A percentile compares a stretch with the other conserved stretches of the same genome.
Evolutionary conservation across 2,797 vertebrate species (phyloP).

Genomic region (Ispidina picta): DNA sequence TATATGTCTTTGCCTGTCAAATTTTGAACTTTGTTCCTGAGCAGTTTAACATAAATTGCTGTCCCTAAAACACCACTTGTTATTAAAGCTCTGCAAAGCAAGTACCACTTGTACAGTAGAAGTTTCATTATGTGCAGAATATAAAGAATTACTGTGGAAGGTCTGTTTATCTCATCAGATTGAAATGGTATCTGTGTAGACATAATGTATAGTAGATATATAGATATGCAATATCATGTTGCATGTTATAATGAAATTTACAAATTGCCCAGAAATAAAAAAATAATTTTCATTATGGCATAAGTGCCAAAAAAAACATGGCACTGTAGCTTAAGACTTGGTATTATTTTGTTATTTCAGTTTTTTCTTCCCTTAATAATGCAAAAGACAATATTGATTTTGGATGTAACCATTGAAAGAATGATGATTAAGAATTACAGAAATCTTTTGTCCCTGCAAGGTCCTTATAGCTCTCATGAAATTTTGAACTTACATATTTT

Average conservation of each 20-base stretch:
- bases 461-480: constrained; percentile 68
- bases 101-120: neutral
- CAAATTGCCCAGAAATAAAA: constrained; percentile 52
- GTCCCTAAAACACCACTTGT: neutral
- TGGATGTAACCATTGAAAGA: constrained; percentile 69
- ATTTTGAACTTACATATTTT: constrained; percentile 69
- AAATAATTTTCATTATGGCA: constrained; percentile 49
- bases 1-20: neutral
- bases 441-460: constrained; percentile 69
- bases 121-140: neutral
- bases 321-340: constrained; percentile 15
- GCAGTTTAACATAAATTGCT: neutral
- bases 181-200: constrained; percentile 13
- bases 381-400: constrained; percentile 79
- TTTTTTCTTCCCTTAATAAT: constrained; percentile 71
- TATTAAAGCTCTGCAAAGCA: neutral
- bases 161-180: constrained; percentile 41
- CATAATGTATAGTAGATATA: neutral
- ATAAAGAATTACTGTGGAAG: neutral
- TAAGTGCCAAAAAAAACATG: constrained; percentile 62
- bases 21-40: neutral
- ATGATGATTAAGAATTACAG: constrained; percentile 69
- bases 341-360: constrained; percentile 69
- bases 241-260: constrained; percentile 29
- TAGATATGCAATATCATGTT: neutral